Evolutionary conservation across 2,797 vertebrate species (phyloP), one percentile per base, ranked within the genome.

Genomic region (Phrynocephalus guinanensis): DNA sequence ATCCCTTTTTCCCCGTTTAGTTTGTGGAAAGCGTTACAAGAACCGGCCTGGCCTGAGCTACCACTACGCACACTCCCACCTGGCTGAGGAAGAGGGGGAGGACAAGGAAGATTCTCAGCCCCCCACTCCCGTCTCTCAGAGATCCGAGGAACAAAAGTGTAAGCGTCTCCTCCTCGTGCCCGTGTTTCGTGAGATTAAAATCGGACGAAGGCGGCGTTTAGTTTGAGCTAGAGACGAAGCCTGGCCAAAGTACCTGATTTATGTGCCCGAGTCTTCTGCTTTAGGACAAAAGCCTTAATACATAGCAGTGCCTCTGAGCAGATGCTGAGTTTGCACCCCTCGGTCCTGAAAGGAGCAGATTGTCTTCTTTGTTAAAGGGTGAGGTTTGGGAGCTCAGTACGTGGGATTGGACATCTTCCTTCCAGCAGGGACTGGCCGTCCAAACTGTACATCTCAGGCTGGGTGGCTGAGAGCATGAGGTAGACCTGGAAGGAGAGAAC

Each of bases 21-120:
- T 98, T 91, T 99, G 98, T 87, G 98, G 98, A 86, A 99, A 99
- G 89, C 98, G 98, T 63, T 99, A 99, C 96, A 99, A 99, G 96
- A 99, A 99, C 95, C 97, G 98, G 0, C 98, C 99, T 0, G 98
- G 98, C n/a, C 96, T 99, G 91, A 99, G 98, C 89, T 99, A 99
- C 95, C 99, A 99, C 96, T 99, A 99, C 70, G 97, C 98, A 48
- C 99, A 99, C 91, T 99, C 98, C 84, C 99, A 99, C 96, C 95
- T 99, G 97, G 98, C 98, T 0, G 98, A 99, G 89, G 98, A 99
- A 93, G 99, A 99, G 82, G 98, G 98, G 0, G 98, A 99, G 5
- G 98, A 99, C 84, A 98, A 98, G 88, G 98, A 99, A 0, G 98
- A 98, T 44, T 95, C 96, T 0, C 98, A 99, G 63, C 95, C 97